These are phyloP conservation scores for Onychomys leucogaster DNA, from an alignment of 2,797 vertebrate species.

Conservation along the genomic window DNA sequence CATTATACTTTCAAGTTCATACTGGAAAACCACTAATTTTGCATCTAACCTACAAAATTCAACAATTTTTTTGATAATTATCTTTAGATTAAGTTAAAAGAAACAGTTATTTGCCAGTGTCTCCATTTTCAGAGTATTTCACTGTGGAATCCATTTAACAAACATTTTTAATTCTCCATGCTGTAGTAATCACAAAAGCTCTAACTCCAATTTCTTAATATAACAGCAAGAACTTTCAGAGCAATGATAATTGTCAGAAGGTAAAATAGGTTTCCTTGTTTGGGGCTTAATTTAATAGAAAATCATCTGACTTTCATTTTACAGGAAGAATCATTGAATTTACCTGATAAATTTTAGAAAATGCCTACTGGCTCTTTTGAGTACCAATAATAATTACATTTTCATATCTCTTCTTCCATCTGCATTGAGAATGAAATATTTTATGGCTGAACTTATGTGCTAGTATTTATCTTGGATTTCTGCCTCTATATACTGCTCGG, in stretches of 20 bases:
- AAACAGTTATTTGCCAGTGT: constrained; percentile 49
- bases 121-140: constrained; percentile 25
- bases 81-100: constrained; percentile 41
- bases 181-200: constrained; percentile 8
- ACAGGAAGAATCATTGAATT: constrained; percentile 30
- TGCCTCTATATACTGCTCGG: background rate
- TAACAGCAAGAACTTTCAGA: constrained; percentile 11
- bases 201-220: constrained; percentile 49
- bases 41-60: background rate
- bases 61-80: background rate
- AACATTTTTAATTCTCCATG: constrained; percentile 6
- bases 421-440: constrained; percentile 56
- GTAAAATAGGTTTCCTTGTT: constrained; percentile 1
- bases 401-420: background rate
- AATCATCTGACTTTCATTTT: constrained; percentile 7
- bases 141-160: constrained; percentile 39
- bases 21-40: constrained; percentile 41
- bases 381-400: background rate
- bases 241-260: constrained; percentile 29
- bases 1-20: constrained; percentile 41
- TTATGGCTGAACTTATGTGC: background rate
- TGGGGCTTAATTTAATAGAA: constrained; percentile 14
- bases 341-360: background rate
- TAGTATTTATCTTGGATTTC: background rate
- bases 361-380: background rate